Evolutionary conservation across 2,888 invertebrate species (phyloP), one percentile per base, ranked within the genome.

Genomic region (Helicoverpa assulta): DNA sequence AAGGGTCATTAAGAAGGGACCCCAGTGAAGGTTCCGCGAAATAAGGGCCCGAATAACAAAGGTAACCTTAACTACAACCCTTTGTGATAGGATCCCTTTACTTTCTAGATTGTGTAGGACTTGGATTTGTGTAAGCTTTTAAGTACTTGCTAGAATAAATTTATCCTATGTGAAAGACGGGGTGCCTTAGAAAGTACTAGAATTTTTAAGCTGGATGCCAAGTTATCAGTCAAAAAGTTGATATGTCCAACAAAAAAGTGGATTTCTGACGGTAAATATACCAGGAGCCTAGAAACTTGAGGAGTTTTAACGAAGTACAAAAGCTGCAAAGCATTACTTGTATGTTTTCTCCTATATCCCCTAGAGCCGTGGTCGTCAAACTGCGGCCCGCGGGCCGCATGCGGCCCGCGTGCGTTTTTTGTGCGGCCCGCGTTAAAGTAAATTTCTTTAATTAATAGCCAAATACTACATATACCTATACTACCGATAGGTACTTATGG

Each of bases 51-150:
- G 19, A 69, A 61, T 54, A 51, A 62, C 54, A 62, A 59, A 73
- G 70, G 76, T 76, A 19, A n/a, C 58, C 51, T 29, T 61, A 58
- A 47, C 33, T 18, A 43, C 43, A 40, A 37, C 54, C 53, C 58
- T 26, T 59, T 37, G 12, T 54, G 14, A 37, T n/a, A 55, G 37
- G 18, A 51, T 26, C 61, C 51, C 55, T 51, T 69, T 21, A 37
- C 26, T 51, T 69, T 26, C 51, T 47, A 50, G 40, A 33, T 37
- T 50, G 18, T 26, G 10, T n/a, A 5, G 47, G 58, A 3, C 21
- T 16, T 33, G 52, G 43, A 29, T 68, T 76, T 57, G 8, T 57
- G 57, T 19, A 21, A 50, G n/a, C 29, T 21, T 52, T 18, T 56
- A 26, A 54, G 43, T 33, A 10, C 18, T 8, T 73, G n/a, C 21